These are phyloP conservation scores for Falco cherrug DNA, from an alignment of 2,797 vertebrate species.

Conservation along the genomic window DNA sequence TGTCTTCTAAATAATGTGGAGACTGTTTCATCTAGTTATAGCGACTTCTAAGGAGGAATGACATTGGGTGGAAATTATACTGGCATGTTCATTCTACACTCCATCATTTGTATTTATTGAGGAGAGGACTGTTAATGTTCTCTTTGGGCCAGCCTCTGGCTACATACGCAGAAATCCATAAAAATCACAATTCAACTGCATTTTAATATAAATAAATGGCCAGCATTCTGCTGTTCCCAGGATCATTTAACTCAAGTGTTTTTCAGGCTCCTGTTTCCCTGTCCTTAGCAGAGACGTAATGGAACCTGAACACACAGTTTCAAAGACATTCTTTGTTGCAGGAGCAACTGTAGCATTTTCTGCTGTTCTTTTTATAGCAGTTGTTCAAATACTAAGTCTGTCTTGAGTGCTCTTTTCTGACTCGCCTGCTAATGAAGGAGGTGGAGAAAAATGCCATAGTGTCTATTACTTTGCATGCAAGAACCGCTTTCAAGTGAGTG, in stretches of 20 bases:
- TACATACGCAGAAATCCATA: background rate
- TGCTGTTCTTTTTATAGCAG: background rate
- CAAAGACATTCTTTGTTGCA: background rate
- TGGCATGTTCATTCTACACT: background rate
- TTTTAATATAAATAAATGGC: background rate
- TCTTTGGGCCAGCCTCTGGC: background rate
- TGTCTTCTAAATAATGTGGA: background rate
- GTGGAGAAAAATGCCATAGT: background rate
- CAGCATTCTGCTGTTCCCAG: background rate
- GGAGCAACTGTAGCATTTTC: background rate
- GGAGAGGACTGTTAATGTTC: background rate
- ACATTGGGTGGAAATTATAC: background rate
- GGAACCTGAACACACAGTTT: background rate
- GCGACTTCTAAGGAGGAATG: background rate
- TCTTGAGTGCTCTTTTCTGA: slow-evolving; percentile 23
- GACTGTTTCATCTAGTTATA: background rate
- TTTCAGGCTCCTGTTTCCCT: background rate
- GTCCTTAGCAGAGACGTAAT: background rate
- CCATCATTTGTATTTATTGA: background rate
- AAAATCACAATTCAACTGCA: background rate
- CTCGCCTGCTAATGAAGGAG: slow-evolving; percentile 35
- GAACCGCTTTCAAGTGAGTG: background rate
- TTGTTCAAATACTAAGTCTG: background rate
- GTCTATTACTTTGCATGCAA: slow-evolving; percentile 5
- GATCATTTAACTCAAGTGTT: background rate